phyloP scores from a whole-genome alignment of 37 sponge, comb jelly and placozoan genomes.

The Ephydatia muelleri region DNA sequence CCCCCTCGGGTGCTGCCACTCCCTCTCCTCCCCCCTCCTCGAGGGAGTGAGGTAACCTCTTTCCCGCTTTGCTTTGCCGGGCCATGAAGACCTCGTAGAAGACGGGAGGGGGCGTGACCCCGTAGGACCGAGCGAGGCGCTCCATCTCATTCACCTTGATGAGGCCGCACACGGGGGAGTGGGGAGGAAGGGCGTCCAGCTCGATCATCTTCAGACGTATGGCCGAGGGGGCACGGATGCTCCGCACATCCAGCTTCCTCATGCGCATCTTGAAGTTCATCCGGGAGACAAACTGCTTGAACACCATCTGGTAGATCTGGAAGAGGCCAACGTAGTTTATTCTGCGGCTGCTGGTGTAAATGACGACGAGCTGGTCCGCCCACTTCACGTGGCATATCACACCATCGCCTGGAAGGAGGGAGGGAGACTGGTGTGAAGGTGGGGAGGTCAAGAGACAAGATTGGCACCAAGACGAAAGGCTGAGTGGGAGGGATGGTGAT shows the following conservation, averaged over 20 bases:
- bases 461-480: too few species aligned
- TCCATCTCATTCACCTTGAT: constrained; percentile 46
- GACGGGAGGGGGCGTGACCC: constrained; percentile 35
- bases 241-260: constrained; percentile 68
- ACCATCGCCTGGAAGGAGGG: constrained; percentile 26
- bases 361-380: constrained; percentile 10
- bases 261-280: constrained; percentile 79
- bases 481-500: too few species aligned
- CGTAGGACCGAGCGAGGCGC: constrained; percentile 43
- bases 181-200: constrained; percentile 51
- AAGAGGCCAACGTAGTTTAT: constrained; percentile 44
- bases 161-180: constrained; percentile 76
- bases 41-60: too few species aligned
- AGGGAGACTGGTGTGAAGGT: neutral
- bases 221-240: constrained; percentile 59
- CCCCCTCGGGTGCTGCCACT: neutral
- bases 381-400: constrained; percentile 47
- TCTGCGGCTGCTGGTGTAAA: constrained; percentile 25
- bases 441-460: neutral
- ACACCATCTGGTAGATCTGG: constrained; percentile 49
- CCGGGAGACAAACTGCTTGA: constrained; percentile 57
- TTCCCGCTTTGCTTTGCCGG: neutral
- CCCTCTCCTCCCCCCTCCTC: neutral
- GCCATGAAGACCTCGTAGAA: constrained; percentile 39
- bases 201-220: constrained; percentile 59